These are phyloP conservation scores for Rousettus madagascariensis DNA, from an alignment of 2,797 vertebrate species.

Conservation along the genomic window DNA sequence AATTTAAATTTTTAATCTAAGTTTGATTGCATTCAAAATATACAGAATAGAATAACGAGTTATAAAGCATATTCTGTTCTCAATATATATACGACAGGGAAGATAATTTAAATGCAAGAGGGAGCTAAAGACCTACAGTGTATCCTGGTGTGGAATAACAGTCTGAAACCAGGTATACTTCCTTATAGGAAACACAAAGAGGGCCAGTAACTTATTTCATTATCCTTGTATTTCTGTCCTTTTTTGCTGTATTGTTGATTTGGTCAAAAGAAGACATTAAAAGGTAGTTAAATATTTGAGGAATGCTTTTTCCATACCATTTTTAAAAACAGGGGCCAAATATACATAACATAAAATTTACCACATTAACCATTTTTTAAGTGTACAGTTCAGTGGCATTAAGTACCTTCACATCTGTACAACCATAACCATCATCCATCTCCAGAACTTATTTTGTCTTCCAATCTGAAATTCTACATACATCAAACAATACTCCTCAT, in stretches of 20 bases:
- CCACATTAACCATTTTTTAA: neutral
- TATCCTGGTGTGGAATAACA: neutral
- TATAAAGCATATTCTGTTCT: neutral
- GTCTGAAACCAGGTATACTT: neutral
- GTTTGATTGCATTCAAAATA: slow-evolving; percentile 11
- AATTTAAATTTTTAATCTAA: neutral
- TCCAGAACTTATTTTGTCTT: neutral
- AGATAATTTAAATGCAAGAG: slow-evolving; percentile 13
- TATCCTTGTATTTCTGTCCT: neutral
- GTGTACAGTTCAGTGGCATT: neutral
- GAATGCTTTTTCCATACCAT: neutral
- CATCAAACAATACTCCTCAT: neutral
- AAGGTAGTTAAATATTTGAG: neutral
- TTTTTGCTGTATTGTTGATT: neutral
- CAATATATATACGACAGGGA: neutral
- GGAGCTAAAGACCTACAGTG: neutral
- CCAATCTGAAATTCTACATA: neutral
- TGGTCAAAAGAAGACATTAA: slow-evolving; percentile 4
- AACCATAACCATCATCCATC: neutral
- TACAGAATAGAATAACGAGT: neutral
- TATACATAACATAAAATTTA: neutral
- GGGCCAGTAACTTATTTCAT: neutral
- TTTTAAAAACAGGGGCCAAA: neutral
- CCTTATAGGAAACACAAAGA: neutral
- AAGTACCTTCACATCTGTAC: neutral